Percentiles rank a stretch among this genome's conserved stretches.
These are phyloP conservation scores for Pelvicachromis taeniatus DNA, from an alignment of 2,113 vertebrate species.

Conservation along the genomic window DNA sequence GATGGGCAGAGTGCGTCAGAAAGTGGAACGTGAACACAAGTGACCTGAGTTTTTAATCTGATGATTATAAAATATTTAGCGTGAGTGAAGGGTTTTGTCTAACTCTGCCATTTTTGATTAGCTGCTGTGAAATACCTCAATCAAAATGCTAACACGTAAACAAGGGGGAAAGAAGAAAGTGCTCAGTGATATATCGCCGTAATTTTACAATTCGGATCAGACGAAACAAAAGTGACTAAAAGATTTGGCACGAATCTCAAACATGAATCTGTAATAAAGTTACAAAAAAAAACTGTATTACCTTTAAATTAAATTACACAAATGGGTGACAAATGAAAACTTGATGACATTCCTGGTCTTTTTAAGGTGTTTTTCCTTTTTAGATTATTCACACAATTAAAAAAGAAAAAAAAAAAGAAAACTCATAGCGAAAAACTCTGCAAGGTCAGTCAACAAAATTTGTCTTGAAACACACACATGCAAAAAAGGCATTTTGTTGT, in stretches of 20 bases:
- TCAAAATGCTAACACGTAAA: background rate
- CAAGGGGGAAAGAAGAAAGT: background rate
- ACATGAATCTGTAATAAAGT: background rate
- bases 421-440: background rate
- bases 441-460: background rate
- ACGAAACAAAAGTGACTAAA: background rate
- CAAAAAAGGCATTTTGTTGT: slow-evolving; percentile 34
- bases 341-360: background rate
- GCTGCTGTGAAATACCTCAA: background rate
- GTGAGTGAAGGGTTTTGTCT: background rate
- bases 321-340: background rate
- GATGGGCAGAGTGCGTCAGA: background rate
- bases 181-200: background rate
- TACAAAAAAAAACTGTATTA: background rate
- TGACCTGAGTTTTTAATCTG: background rate
- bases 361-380: background rate
- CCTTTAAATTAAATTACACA: background rate
- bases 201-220: background rate
- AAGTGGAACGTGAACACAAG: background rate
- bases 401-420: background rate
- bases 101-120: background rate
- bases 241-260: background rate
- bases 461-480: background rate
- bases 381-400: background rate
- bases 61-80: background rate